Base-by-base conservation (phyloP, 2,888 invertebrate species). In the Nowickia ferox region DNA sequence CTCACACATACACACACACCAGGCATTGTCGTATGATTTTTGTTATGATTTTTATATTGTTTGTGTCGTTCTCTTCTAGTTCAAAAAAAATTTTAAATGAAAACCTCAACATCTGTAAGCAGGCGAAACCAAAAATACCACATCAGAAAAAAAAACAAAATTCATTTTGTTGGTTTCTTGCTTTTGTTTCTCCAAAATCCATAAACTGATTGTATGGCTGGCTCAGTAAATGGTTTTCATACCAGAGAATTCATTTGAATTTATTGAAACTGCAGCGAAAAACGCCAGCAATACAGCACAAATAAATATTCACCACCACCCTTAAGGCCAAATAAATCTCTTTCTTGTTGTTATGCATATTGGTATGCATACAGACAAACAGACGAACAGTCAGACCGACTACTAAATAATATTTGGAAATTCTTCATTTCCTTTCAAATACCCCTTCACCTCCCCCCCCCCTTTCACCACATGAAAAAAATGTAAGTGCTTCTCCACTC, bases 71-170 rank as follows among this genome's bases (percentile, higher is more conserved):
- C 6, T 46, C 46, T 55, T 76, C 46, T 55, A 74, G 53, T 63
- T 15, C 15, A 11, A 63, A 51, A 57, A 19, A 57, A 22, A 22
- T 5, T 0, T 11, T 38, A 30, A 66, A 59, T 46, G 8, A n/a
- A 11, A 61, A 38, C 42, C 38, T 42, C 74, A 81, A 22, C 77
- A 81, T 63, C 59, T 81, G 77, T 22, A 40, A 40, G 44, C 72
- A 81, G 72, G 51, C 81, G 61, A 77, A 77, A 78, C 74, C 77
- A 57, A 74, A 82, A 85, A 85, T 85, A 69, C 77, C 85, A 66
- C 78, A 85, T 68, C 57, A 79, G 66, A 40, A 63, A 55, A 44
- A 17, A 51, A 51, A 51, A 17, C 6, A 8, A 59, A 40, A 5
- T 69, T 53, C 38, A 79, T 79, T 71, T 63, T 69, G 55, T 76